Percentiles rank a stretch among this genome's conserved stretches.
phyloP scores from a whole-genome alignment of 2,113 vertebrate genomes.

The Gavialis gangeticus region DNA sequence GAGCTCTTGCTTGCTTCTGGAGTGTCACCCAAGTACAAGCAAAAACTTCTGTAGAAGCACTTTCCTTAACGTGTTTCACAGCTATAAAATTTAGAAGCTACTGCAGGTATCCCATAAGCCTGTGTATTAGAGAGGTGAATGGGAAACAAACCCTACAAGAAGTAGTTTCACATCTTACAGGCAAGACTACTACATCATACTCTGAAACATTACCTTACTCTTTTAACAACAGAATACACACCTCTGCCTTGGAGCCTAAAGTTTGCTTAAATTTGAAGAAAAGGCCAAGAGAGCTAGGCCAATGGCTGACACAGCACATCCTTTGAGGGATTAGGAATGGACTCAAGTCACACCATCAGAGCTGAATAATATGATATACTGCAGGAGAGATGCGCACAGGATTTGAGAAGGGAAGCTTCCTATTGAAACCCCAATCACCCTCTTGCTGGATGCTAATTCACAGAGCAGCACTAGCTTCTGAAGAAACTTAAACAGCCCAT shows the following conservation, averaged over 20 bases:
- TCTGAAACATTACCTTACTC: not conserved
- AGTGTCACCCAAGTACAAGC: not conserved
- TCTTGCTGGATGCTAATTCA: not conserved
- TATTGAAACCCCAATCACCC: not conserved
- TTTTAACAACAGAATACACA: fast-evolving
- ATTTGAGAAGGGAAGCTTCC: not conserved
- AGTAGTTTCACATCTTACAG: not conserved
- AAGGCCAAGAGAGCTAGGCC: not conserved
- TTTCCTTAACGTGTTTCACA: not conserved
- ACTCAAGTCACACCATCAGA: not conserved
- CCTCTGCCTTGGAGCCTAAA: not conserved
- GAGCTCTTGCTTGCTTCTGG: fast-evolving
- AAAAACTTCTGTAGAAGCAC: not conserved
- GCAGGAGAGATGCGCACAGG: not conserved
- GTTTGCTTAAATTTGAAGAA: not conserved
- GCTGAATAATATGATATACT: not conserved
- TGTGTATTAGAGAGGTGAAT: not conserved
- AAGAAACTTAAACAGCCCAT: not conserved
- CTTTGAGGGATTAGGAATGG: not conserved
- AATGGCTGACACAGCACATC: not conserved
- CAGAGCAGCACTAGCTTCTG: not conserved
- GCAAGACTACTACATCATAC: not conserved
- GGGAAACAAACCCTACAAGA: not conserved
- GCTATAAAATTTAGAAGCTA: not conserved
- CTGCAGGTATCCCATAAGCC: not conserved